These are phyloP conservation scores for Stigmatopora nigra DNA, from an alignment of 2,113 vertebrate species.

Conservation along the genomic window DNA sequence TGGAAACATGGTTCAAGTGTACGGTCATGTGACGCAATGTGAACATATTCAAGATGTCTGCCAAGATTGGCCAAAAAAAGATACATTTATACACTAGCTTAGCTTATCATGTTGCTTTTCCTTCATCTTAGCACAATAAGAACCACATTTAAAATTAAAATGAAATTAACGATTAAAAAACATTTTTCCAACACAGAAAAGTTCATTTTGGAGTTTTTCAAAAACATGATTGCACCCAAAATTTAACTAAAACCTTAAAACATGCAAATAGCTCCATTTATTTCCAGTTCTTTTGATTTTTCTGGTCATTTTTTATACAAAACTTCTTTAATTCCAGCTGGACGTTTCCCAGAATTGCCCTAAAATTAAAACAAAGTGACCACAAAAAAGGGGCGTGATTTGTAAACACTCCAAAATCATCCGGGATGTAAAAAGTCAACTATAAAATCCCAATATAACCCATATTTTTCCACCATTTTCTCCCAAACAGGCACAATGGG, in stretches of 20 bases:
- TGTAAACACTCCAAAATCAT: too few relatives aligned
- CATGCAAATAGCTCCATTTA: too few relatives aligned
- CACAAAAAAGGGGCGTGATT: too few relatives aligned
- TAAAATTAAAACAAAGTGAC: too few relatives aligned
- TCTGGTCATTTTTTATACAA: too few relatives aligned
- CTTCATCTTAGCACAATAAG: background rate
- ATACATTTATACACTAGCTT: background rate
- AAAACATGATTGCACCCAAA: too few relatives aligned
- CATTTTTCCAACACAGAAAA: too few relatives aligned
- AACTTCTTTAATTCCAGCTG: too few relatives aligned
- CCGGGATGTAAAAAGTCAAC: background rate
- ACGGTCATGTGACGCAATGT: conserved; percentile 60
- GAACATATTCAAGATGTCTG: background rate
- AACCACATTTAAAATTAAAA: background rate
- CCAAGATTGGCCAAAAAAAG: background rate
- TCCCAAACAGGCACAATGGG: conserved; percentile 73
- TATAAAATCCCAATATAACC: conserved; percentile 68
- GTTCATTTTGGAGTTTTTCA: too few relatives aligned
- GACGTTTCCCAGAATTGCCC: too few relatives aligned
- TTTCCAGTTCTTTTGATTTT: too few relatives aligned
- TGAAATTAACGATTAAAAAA: background rate
- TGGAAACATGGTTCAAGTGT: conserved; percentile 60
- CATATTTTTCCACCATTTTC: conserved; percentile 21
- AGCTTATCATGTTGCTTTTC: background rate
- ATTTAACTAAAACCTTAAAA: too few relatives aligned